Base-by-base conservation (phyloP, 2,888 invertebrate genomes). In the Andrena hattorfiana region DNA sequence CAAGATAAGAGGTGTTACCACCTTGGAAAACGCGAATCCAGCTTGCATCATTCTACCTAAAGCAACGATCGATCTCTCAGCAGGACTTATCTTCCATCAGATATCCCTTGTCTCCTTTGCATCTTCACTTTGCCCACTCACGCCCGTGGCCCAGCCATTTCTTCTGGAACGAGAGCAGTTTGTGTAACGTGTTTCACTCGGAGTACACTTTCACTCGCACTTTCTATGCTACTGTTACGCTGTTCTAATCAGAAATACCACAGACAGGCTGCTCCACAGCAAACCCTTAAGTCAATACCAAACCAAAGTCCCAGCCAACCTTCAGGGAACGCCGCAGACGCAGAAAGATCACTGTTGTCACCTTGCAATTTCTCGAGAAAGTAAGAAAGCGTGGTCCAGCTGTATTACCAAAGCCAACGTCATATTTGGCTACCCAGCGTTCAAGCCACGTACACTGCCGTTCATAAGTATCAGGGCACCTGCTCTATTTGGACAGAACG, bases 201-300 rank as follows among this genome's bases (percentile, higher is more conserved):
- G 26, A 10, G 23, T 5, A 35, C 35, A 51, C 79, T 76, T 78
- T 78, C 78, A 78, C 78, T 1, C 42, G 30, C 26, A 35, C 77
- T 78, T 78, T 78, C 78, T 68, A 78, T 32, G 59, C 16, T 51
- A 35, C 51, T 49, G 42, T 71, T 66, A 49, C 56, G 48, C 48
- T 28, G 20, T 13, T 54, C n/a, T n/a, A 42, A 13, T 49, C 49
- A 7, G 16, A 30, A 42, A 60, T 26, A 5, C 13, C 32, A 5
- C 35, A 13, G 20, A 30, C n/a, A 30, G 35, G 51, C 6, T 42
- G 20, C 20, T 51, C 20, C 20, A 0, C 20, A 8, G 51, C 8
- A 20, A 51, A n/a, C 20, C 7, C 2, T 10, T 2, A 13, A 56
- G n/a, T 30, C 4, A 32, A 26, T 13, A n/a, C 16, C 8, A n/a